phyloP scores from a whole-genome alignment of 64 coral and sea anemone species.

The Actinia tenebrosa region DNA sequence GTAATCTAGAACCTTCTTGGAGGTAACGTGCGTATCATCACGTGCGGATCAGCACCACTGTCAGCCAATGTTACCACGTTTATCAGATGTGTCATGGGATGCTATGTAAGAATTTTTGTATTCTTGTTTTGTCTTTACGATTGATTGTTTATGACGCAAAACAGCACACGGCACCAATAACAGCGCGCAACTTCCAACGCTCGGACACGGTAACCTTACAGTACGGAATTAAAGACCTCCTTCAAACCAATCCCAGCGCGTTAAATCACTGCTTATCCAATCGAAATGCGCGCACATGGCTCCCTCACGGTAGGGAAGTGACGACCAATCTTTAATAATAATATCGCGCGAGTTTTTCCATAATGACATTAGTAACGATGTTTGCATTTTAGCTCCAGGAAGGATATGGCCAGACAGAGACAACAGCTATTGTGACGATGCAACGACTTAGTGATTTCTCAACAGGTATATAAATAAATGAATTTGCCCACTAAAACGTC shows the following conservation, averaged over 20 bases:
- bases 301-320: too few species aligned
- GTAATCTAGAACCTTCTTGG: constrained; percentile 64
- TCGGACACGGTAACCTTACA: too few species aligned
- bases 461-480: constrained; percentile 23
- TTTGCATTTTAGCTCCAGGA: constrained; percentile 41
- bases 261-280: too few species aligned
- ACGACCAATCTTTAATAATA: too few species aligned
- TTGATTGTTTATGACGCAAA: background rate
- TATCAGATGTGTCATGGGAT: constrained; percentile 88
- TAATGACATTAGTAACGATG: too few species aligned
- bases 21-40: constrained; percentile 61
- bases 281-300: too few species aligned
- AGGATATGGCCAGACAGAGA: constrained; percentile 83
- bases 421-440: constrained; percentile 51
- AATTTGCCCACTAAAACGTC: too few species aligned
- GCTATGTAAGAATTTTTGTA: constrained; percentile 50
- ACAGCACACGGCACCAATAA: too few species aligned
- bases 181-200: too few species aligned
- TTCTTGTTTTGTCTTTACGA: background rate
- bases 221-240: too few species aligned
- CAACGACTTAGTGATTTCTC: constrained; percentile 40
- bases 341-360: too few species aligned
- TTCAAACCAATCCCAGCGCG: too few species aligned
- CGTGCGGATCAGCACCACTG: constrained; percentile 74
- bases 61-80: constrained; percentile 84